phyloP scores from a whole-genome alignment of 2,797 vertebrate genomes.

The Eulemur rubriventer region DNA sequence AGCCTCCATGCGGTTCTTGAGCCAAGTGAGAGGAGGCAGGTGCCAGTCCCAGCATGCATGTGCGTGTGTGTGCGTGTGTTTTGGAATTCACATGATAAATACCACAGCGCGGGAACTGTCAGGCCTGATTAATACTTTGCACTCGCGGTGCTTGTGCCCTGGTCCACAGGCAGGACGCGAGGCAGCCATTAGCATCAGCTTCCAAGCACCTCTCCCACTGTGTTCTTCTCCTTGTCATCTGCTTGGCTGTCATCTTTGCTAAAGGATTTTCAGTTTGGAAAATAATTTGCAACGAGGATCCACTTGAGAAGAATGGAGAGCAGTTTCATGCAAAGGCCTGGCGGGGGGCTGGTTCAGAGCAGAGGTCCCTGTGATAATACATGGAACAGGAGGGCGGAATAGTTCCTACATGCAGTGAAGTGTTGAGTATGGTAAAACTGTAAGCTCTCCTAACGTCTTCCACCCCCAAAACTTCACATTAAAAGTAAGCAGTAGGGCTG shows the following conservation, averaged over 20 bases:
- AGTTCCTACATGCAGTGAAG: not conserved
- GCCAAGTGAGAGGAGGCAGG: not conserved
- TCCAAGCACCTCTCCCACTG: slow-evolving; percentile 46
- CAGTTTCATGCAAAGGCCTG: not conserved
- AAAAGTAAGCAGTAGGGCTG: not conserved
- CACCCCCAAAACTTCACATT: not conserved
- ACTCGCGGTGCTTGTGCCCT: slow-evolving; percentile 79
- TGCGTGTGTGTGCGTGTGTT: slow-evolving; percentile 52
- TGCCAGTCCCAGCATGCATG: slow-evolving; percentile 73
- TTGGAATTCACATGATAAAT: slow-evolving; percentile 83
- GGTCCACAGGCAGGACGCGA: slow-evolving; percentile 74
- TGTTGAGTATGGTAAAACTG: not conserved
- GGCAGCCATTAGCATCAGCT: not conserved
- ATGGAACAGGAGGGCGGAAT: not conserved
- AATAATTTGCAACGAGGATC: not conserved
- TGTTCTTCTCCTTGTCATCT: not conserved
- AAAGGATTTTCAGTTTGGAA: slow-evolving; percentile 48
- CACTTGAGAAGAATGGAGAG: not conserved
- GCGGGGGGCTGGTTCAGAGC: not conserved
- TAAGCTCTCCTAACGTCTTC: not conserved
- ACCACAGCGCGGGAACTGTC: slow-evolving; percentile 78
- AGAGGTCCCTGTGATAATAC: accelerated
- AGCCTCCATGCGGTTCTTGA: not conserved
- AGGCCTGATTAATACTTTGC: slow-evolving; percentile 79
- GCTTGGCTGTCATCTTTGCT: slow-evolving; percentile 61